phyloP scores from a whole-genome alignment of 2,888 invertebrate species.

The Coenonympha arcania region DNA sequence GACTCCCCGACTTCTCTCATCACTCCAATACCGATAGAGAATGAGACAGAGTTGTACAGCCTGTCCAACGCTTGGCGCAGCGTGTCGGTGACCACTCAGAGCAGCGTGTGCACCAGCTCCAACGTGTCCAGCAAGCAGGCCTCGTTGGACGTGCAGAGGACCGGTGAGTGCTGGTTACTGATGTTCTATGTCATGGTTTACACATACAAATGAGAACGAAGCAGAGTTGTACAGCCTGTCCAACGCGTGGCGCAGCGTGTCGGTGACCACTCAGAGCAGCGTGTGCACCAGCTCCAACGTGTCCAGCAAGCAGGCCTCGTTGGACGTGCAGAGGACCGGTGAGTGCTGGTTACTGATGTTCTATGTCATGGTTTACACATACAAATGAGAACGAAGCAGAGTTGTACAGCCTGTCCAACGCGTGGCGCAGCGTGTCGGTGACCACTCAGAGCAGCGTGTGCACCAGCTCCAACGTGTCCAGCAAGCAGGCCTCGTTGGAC shows the following conservation, averaged over 20 bases:
- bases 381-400: too few relatives aligned
- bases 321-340: slow-evolving; percentile 80
- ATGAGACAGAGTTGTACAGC: slow-evolving; percentile 10
- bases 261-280: slow-evolving; percentile 16
- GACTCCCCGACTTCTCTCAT: background rate
- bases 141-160: slow-evolving; percentile 83
- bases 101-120: slow-evolving; percentile 37
- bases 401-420: too few relatives aligned
- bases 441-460: too few relatives aligned
- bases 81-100: slow-evolving; percentile 13
- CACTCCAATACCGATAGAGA: slow-evolving; percentile 11
- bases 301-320: too few relatives aligned
- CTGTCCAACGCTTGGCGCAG: slow-evolving; percentile 26
- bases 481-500: too few relatives aligned
- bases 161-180: slow-evolving; percentile 44
- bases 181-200: background rate
- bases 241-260: slow-evolving; percentile 22
- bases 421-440: too few relatives aligned
- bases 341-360: background rate
- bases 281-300: too few relatives aligned
- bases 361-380: too few relatives aligned
- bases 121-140: slow-evolving; percentile 69
- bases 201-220: too few relatives aligned
- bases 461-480: too few relatives aligned
- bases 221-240: too few relatives aligned